These are phyloP conservation scores for Microchirus variegatus DNA, from an alignment of 2,797 vertebrate genomes.

Conservation along the genomic window DNA sequence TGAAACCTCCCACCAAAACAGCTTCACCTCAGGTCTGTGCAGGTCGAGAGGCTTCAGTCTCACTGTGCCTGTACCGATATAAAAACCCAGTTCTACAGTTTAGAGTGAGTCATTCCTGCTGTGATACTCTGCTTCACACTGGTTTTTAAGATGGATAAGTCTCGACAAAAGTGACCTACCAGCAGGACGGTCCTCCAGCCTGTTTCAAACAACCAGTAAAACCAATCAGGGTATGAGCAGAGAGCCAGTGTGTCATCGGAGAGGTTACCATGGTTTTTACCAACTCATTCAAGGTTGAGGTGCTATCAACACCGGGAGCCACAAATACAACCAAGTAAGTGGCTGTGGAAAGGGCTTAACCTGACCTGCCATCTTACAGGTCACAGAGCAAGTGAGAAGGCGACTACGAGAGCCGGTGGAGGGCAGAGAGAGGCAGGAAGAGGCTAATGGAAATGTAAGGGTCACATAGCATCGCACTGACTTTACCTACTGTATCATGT, in stretches of 20 bases:
- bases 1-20: background rate
- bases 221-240: constrained; percentile 61
- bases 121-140: constrained; percentile 15
- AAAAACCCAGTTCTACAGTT: constrained; percentile 12
- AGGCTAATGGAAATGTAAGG: constrained; percentile 64
- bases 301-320: constrained; percentile 36
- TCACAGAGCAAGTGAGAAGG: constrained; percentile 47
- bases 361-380: constrained; percentile 70
- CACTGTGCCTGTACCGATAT: constrained; percentile 13
- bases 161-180: constrained; percentile 43
- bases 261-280: constrained; percentile 64
- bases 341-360: constrained; percentile 61
- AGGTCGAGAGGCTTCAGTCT: background rate
- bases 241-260: constrained; percentile 56
- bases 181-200: constrained; percentile 38
- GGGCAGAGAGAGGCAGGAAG: constrained; percentile 10
- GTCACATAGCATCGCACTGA: constrained; percentile 59
- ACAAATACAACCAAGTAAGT: constrained; percentile 45
- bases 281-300: constrained; percentile 44
- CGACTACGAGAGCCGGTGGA: constrained; percentile 23
- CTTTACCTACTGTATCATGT: constrained; percentile 12
- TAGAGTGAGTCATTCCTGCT: constrained; percentile 29
- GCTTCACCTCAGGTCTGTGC: constrained; percentile 9
- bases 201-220: constrained; percentile 61
- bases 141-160: constrained; percentile 26